Evolutionary conservation across 2,113 vertebrate species (phyloP).

Genomic region (Motacilla tschutschensis): DNA sequence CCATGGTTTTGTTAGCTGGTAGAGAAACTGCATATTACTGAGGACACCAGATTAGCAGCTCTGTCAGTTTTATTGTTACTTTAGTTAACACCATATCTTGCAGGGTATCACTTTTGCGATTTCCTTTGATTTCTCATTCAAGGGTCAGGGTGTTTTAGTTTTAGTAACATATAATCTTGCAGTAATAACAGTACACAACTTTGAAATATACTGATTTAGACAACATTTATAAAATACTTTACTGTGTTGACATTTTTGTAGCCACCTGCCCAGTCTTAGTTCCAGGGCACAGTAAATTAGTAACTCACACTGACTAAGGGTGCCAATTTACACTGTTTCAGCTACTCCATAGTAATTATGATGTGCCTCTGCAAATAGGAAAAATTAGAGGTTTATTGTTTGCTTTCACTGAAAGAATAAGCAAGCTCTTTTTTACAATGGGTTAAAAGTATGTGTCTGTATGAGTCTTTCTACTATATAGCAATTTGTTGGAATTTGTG

Average conservation of each 20-base stretch:
- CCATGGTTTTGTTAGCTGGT: not conserved
- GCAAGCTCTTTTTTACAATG: not conserved
- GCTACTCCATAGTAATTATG: not conserved
- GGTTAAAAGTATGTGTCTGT: not conserved
- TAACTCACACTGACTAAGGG: not conserved
- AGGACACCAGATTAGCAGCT: not conserved
- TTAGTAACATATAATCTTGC: not conserved
- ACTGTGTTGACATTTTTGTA: not conserved
- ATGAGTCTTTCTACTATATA: not conserved
- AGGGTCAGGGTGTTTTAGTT: not conserved
- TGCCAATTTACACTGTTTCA: not conserved
- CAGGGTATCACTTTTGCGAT: not conserved
- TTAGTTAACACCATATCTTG: not conserved
- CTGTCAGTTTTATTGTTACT: not conserved
- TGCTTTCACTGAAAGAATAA: not conserved
- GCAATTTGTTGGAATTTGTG: not conserved
- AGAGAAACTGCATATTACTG: not conserved
- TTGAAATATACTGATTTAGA: not conserved
- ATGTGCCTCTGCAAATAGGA: not conserved
- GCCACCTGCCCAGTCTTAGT: not conserved
- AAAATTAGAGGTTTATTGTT: not conserved
- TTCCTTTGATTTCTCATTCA: not conserved
- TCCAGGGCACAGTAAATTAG: not conserved
- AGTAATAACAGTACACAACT: not conserved
- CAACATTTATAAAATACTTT: not conserved